These are phyloP conservation scores for Orchesella flavescens DNA, from an alignment of 2,888 invertebrate genomes.

Conservation along the genomic window DNA sequence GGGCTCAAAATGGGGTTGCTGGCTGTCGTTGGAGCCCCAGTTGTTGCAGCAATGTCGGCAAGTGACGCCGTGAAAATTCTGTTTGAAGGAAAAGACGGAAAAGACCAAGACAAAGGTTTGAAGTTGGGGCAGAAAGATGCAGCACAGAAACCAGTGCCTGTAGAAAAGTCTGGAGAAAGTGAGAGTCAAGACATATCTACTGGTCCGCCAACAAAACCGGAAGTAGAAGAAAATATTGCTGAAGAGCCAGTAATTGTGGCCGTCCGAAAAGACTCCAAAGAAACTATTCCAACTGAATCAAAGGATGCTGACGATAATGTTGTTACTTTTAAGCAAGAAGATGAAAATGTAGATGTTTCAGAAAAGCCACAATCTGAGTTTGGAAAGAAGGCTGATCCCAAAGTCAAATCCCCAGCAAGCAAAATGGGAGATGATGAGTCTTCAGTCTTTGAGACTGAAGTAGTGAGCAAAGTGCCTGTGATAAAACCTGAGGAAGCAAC, in stretches of 20 bases:
- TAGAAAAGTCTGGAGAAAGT: too few relatives aligned
- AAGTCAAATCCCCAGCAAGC: not conserved
- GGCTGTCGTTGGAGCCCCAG: conserved; percentile 91
- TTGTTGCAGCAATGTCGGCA: conserved; percentile 89
- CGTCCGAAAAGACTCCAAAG: too few relatives aligned
- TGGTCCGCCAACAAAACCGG: too few relatives aligned
- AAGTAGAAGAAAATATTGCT: not conserved
- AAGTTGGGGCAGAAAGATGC: too few relatives aligned
- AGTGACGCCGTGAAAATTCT: conserved; percentile 80
- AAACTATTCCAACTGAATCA: not conserved
- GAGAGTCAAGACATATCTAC: too few relatives aligned
- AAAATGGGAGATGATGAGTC: not conserved
- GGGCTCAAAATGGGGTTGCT: conserved; percentile 90
- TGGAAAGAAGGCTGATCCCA: not conserved
- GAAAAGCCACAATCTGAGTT: too few relatives aligned
- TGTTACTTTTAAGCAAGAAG: not conserved
- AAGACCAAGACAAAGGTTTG: not conserved
- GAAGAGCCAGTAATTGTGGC: not conserved
- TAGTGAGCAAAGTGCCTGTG: not conserved
- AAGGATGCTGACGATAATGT: not conserved
- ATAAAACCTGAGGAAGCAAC: not conserved
- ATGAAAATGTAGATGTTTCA: too few relatives aligned
- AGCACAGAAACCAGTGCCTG: too few relatives aligned
- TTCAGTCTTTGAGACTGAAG: not conserved
- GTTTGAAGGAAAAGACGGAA: not conserved